These are phyloP conservation scores for Trichosurus vulpecula DNA, from an alignment of 2,797 vertebrate species.

Conservation along the genomic window DNA sequence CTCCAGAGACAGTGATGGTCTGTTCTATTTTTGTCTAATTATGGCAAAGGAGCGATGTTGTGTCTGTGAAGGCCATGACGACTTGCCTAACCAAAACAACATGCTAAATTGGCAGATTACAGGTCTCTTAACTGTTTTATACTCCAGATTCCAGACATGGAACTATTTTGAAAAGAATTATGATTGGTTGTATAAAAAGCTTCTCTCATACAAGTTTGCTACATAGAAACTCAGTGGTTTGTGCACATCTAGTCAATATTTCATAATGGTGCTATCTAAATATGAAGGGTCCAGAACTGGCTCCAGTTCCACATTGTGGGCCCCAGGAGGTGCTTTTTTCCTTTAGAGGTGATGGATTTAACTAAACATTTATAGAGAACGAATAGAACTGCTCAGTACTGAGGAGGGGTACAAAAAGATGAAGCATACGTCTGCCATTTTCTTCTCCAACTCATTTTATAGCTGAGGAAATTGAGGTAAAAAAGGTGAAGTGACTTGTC, in stretches of 20 bases:
- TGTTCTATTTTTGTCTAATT: neutral
- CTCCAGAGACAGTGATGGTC: neutral
- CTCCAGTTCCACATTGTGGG: neutral
- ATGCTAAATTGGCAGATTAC: neutral
- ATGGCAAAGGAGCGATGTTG: neutral
- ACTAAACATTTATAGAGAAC: neutral
- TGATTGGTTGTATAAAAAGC: neutral
- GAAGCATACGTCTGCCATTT: neutral
- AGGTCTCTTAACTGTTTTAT: no score
- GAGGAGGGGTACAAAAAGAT: neutral
- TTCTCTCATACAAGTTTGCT: neutral
- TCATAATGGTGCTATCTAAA: neutral
- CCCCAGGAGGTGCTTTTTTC: neutral
- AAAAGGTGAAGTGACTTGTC: neutral
- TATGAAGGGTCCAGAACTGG: neutral
- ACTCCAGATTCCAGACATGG: neutral
- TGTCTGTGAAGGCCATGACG: neutral
- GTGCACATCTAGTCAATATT: neutral
- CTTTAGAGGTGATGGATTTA: neutral
- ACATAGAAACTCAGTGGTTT: neutral
- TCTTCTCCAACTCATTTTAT: neutral
- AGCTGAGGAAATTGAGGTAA: neutral
- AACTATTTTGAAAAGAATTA: neutral
- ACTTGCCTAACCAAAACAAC: neutral
- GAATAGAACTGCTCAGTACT: neutral